Percentiles rank a stretch among this genome's conserved stretches.
phyloP scores from a whole-genome alignment of 2,888 invertebrate species.

The Chrysomela aeneicollis region DNA sequence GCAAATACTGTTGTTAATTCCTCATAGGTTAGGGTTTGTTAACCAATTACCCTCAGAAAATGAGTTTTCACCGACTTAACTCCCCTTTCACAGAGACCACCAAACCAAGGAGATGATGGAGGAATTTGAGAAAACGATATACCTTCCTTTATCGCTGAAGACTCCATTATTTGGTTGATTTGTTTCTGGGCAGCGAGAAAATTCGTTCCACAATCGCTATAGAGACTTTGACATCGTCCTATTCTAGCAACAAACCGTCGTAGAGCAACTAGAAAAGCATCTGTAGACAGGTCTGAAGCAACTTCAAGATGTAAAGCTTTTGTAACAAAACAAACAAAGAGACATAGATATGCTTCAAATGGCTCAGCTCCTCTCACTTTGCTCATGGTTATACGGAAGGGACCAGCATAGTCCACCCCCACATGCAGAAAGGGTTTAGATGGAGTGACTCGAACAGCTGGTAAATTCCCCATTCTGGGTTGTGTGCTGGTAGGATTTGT shows the following conservation, averaged over 20 bases:
- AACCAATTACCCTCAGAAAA: conserved; percentile 41
- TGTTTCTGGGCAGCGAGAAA: conserved; percentile 31
- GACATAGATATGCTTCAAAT: conserved; percentile 29
- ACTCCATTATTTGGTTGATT: conserved; percentile 6
- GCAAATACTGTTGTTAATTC: conserved; percentile 47
- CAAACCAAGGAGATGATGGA: conserved; percentile 48
- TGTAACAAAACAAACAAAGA: conserved; percentile 45
- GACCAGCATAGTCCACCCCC: too few relatives aligned
- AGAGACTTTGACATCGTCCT: conserved; percentile 20
- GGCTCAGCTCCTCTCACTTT: conserved; percentile 35
- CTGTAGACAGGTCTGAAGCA: conserved; percentile 41
- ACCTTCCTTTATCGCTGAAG: conserved; percentile 9
- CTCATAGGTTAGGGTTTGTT: conserved; percentile 45
- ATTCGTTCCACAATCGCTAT: conserved; percentile 32
- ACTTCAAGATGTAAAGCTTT: conserved; percentile 49
- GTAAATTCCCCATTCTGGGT: conserved; percentile 48
- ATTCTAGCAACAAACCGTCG: conserved; percentile 22
- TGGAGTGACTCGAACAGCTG: conserved; percentile 34
- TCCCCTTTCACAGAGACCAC: conserved; percentile 51
- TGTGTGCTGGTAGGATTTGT: conserved; percentile 26
- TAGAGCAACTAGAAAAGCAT: conserved; percentile 41
- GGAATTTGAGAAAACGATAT: conserved; percentile 50
- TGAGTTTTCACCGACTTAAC: conserved; percentile 49
- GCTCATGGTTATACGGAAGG: conserved; percentile 26
- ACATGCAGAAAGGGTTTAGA: conserved; percentile 33